Percentiles rank a stretch among this genome's conserved stretches.
These are phyloP conservation scores for Athrips mouffetella DNA, from an alignment of 2,888 invertebrate species.

Conservation along the genomic window DNA sequence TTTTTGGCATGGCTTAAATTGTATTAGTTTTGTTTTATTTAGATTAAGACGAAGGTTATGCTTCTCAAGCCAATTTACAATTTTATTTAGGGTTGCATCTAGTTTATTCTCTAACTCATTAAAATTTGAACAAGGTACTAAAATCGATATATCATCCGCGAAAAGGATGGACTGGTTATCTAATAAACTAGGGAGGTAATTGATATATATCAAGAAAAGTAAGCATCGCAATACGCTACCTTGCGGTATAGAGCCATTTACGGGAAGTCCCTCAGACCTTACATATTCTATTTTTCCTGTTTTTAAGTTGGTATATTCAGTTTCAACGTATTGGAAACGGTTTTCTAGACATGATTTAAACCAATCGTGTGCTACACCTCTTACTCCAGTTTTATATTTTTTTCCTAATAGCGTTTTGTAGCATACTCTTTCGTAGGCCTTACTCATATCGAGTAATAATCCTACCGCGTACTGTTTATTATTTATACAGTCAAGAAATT, in stretches of 20 bases:
- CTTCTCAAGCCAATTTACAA: not conserved
- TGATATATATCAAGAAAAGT: constrained; percentile 2
- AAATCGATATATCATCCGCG: constrained; percentile 10
- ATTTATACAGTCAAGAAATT: constrained; percentile 9
- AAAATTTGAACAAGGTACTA: no score
- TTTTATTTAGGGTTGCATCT: not conserved
- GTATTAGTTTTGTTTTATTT: constrained; percentile 5
- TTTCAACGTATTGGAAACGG: constrained; percentile 1
- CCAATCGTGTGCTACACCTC: constrained; percentile 18
- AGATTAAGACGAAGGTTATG: constrained; percentile 8
- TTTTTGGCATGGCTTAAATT: constrained; percentile 6
- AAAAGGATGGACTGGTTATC: not conserved
- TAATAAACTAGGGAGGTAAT: not conserved
- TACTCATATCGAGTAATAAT: constrained; percentile 17
- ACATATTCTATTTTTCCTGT: constrained; percentile 8
- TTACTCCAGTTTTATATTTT: constrained; percentile 17
- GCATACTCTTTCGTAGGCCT: constrained; percentile 20
- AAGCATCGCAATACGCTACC: not conserved
- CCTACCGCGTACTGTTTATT: constrained; percentile 16
- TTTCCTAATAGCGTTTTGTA: constrained; percentile 16
- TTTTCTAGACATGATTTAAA: constrained; percentile 17
- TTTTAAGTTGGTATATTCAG: constrained; percentile 8
- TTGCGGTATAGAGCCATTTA: not conserved
- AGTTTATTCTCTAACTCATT: no score
- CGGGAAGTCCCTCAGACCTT: not conserved